Evolutionary conservation across 2,888 invertebrate species (phyloP).

Genomic region (Drosophila pseudotakahashii): DNA sequence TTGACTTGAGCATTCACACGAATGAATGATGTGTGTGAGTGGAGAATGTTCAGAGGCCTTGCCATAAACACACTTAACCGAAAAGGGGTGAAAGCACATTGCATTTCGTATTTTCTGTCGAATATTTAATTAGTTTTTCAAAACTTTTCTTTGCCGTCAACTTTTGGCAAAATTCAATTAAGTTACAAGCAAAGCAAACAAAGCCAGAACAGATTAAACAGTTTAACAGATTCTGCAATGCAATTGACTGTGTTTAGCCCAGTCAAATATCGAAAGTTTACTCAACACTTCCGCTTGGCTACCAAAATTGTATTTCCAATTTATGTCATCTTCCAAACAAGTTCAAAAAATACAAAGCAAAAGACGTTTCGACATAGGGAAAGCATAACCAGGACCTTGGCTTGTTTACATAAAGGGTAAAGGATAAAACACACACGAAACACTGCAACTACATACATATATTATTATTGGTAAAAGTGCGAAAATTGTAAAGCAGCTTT

Average conservation of each 20-base stretch:
- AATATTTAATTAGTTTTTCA: conserved; percentile 27
- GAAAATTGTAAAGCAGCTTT: conserved; percentile 22
- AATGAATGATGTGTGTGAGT: conserved; percentile 29
- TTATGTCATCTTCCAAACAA: conserved; percentile 14
- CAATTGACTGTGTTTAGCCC: conserved; percentile 3
- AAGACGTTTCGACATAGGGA: background rate
- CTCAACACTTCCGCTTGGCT: conserved; percentile 31
- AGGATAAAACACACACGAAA: conserved; percentile 21
- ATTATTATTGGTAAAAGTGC: conserved; percentile 20
- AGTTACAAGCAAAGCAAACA: conserved; percentile 17
- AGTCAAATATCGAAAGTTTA: conserved; percentile 31
- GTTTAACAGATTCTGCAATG: conserved; percentile 6
- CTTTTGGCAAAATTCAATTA: conserved; percentile 27
- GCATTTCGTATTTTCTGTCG: background rate
- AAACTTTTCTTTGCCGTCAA: background rate
- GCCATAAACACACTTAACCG: conserved; percentile 10
- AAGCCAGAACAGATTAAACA: conserved; percentile 4
- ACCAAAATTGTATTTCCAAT: conserved; percentile 13
- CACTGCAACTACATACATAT: background rate
- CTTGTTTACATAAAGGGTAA: conserved; percentile 9
- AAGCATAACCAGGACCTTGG: background rate
- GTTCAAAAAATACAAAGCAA: background rate
- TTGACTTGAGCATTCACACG: conserved; percentile 16
- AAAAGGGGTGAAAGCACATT: conserved; percentile 7
- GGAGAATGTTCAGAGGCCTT: conserved; percentile 5